Base-by-base conservation (phyloP, 2,888 invertebrate genomes). In the Drosophila pseudotakahashii region DNA sequence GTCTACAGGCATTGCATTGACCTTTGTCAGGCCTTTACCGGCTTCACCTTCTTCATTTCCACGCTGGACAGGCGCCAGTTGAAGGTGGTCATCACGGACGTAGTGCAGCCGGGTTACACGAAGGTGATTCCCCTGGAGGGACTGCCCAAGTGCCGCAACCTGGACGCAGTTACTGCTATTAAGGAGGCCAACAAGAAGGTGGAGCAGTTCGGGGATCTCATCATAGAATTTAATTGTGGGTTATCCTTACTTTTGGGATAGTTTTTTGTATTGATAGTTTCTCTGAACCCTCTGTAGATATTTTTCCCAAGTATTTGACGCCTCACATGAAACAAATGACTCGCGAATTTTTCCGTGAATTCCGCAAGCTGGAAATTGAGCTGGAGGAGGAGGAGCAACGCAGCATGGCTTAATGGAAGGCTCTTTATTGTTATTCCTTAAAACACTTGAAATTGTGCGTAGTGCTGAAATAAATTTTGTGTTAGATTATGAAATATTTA, bases 121-220 rank as follows among this genome's bases (percentile, higher is more conserved):
- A 96, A 96, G 91, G 86, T 94, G 0, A 93, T 97, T 0, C 93
- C 93, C 57, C 94, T 94, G 7, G 97, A 97, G 92, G 97, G 97
- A 1, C 92, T 97, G 80, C 96, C 96, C 0, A 90, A 95, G 60
- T 93, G 94, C 2, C 94, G 94, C 41, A 76, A 79, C 26, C 34
- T 74, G 16, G 73, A 80, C 83, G 95, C 96, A 0, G 86, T 76
- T 4, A 77, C 53, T 16, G 94, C 61, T 91, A 94, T 13, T 93
- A 94, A 60, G 93, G 94, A 77, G 23, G 79, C 80, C 92, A 93
- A 47, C 94, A 76, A 84, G 39, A 44, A 45, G 37, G 37, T 63
- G 3, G 71, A 93, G 53, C 93, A 94, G 48, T 89, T 76, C 48
- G 97, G 97, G 10, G 94, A 96, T 87, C 91, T 97, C 44, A 93